Evolutionary conservation across 35 echinoderm and acorn worm genomes (phyloP).

Genomic region (Eucidaris tribuloides): DNA sequence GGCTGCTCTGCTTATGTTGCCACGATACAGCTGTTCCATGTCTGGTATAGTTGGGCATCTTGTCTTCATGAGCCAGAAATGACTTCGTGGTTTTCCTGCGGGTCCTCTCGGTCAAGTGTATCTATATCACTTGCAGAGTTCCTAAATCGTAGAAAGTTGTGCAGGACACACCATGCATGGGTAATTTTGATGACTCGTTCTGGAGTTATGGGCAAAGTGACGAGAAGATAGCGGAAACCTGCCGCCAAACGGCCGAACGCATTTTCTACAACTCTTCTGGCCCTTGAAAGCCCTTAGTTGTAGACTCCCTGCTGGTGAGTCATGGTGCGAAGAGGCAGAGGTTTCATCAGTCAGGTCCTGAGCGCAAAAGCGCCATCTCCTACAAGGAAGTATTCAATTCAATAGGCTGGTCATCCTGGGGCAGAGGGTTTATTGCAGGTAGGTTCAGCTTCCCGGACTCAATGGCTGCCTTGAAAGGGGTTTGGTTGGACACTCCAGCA

Average conservation of each 20-base stretch:
- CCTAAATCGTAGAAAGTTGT: background rate
- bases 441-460: background rate
- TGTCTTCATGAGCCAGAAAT: slow-evolving; percentile 11
- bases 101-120: slow-evolving; percentile 10
- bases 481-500: slow-evolving; percentile 1
- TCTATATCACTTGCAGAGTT: background rate
- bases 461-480: background rate
- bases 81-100: background rate
- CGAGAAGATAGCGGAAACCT: background rate
- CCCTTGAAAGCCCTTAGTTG: slow-evolving; percentile 37
- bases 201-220: slow-evolving; percentile 13
- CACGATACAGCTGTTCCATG: slow-evolving; percentile 18
- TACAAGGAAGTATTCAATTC: slow-evolving; percentile 12
- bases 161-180: slow-evolving; percentile 16
- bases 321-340: slow-evolving; percentile 11
- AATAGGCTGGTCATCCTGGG: slow-evolving; percentile 3
- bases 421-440: background rate
- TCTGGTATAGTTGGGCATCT: background rate
- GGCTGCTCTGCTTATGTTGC: slow-evolving; percentile 27
- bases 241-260: slow-evolving; percentile 18
- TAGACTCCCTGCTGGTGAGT: slow-evolving; percentile 23
- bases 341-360: slow-evolving; percentile 24
- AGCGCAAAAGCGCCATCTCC: slow-evolving; percentile 41
- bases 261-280: slow-evolving; percentile 33
- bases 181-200: slow-evolving; percentile 19